A percentile compares a stretch with the other conserved stretches of the same genome.
phyloP scores from a whole-genome alignment of 2,113 vertebrate species.

The Heptranchias perlo region DNA sequence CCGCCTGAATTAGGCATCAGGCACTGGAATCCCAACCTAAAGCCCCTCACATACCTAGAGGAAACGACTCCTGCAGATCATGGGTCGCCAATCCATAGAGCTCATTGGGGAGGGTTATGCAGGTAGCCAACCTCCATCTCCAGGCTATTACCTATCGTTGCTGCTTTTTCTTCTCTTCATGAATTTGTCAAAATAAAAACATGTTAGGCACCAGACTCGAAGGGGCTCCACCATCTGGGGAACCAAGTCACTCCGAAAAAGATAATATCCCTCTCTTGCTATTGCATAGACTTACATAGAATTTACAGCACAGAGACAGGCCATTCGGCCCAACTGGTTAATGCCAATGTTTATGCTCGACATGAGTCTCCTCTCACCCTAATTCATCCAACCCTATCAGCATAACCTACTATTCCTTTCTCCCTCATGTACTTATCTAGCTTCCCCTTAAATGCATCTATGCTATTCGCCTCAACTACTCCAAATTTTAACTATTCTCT shows the following conservation, averaged over 20 bases:
- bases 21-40: background rate
- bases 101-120: background rate
- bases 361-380: no score
- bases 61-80: background rate
- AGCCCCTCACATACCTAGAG: background rate
- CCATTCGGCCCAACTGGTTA: no score
- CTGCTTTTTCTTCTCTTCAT: background rate
- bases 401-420: no score
- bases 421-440: no score
- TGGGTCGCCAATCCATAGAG: background rate
- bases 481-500: background rate
- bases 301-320: no score
- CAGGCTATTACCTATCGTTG: background rate
- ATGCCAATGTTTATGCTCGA: no score
- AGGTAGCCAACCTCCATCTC: background rate
- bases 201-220: background rate
- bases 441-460: no score
- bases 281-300: no score
- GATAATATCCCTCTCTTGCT: background rate
- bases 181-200: background rate
- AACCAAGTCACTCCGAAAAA: background rate
- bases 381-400: no score
- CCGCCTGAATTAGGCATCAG: background rate
- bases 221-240: no score
- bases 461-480: no score